These are phyloP conservation scores for Drosophila melanogaster DNA, from an alignment of 1,140 invertebrate species.

Conservation along the genomic window Release_6_plus_ISO1_MT NC_004354.4:4971001-4971500, in stretches of 20 bases:
- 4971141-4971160: background rate
- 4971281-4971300: constrained; percentile 38
- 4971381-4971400: constrained; percentile 42
- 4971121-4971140: background rate
- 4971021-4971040: constrained; percentile 60
- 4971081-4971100: background rate
- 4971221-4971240: constrained; percentile 40
- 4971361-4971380: constrained; percentile 43
- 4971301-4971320: constrained; percentile 8
- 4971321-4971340: background rate
- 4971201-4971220: constrained; percentile 21
- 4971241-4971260: constrained; percentile 8
- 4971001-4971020: constrained; percentile 42
- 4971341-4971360: constrained; percentile 1
- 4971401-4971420: constrained; percentile 9
- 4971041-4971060: constrained; percentile 56
- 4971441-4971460: background rate
- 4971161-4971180: constrained; percentile 1
- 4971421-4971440: background rate
- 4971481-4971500: constrained; percentile 19
- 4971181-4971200: background rate
- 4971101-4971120: too few species aligned
- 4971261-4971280: constrained; percentile 73
- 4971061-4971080: constrained; percentile 1
- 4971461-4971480: constrained; percentile 21